Evolutionary conservation across 2,888 invertebrate genomes (phyloP), one percentile per base, ranked within the genome.

Genomic region (Eretmocerus hayati): DNA sequence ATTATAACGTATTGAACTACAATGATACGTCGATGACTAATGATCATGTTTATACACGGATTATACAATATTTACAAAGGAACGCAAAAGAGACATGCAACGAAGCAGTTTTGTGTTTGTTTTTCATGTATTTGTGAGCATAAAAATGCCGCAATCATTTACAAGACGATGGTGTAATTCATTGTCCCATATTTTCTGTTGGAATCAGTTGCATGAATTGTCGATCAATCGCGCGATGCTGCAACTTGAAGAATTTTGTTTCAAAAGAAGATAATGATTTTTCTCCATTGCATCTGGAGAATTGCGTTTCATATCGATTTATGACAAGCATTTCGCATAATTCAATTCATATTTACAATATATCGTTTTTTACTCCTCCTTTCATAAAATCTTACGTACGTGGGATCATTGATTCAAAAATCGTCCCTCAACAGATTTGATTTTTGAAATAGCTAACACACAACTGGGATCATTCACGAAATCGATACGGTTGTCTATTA

Each of bases 51-150:
- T 71, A 68, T 71, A 71, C 70, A 71, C 63, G 65, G 66, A 70
- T 70, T 71, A 70, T 71, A 71, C 71, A 71, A 68, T 71, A 71
- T 71, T 59, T 71, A 71, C 70, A 71, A 60, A 65, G n/a, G 40
- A 66, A 67, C 62, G 60, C 62, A 66, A 59, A 63, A 60, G 64
- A 59, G 56, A 65, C 59, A 65, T 67, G 67, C 64, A 64, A 63
- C 61, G 61, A 56, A 55, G 59, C 55, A 50, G 33, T 49, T 50
- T 54, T 37, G 19, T 50, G 44, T 30, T 36, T 32, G 42, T 54
- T 53, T 54, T 50, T 49, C 42, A 44, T 38, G 39, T 48, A 35
- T 48, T 47, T 45, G 57, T 59, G 52, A 57, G 60, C 57, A 59
- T 57, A 58, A 57, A 56, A 58, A 54, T 56, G 58, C 56, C 57